Evolutionary conservation across 2,888 invertebrate genomes (phyloP), one percentile per base, ranked within the genome.

Genomic region (Scrobipalpa costella): DNA sequence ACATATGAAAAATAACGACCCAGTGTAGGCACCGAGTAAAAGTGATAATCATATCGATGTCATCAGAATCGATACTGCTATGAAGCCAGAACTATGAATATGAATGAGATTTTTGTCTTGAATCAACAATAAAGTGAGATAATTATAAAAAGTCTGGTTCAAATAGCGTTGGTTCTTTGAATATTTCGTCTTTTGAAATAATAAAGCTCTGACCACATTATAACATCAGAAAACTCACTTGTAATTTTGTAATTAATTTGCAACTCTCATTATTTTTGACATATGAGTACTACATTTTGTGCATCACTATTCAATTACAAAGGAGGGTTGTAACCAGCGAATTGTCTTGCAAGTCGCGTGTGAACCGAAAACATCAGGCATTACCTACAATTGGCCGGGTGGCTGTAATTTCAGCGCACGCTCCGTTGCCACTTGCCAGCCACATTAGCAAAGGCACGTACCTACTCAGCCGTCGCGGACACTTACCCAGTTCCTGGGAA

Each of bases 31-130:
- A 19, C 34, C 61, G 34, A 38, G 49, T 71, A 70, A 62, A 64
- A 70, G 52, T 66, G 66, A 66, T 69, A 69, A 69, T 68, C 74
- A 73, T 73, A 52, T 61, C 75, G 70, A 74, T 71, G 67, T 71
- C 68, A 76, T 77, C 76, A 75, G 70, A 76, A 75, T 76, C 73
- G 67, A 72, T 73, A 71, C 69, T 27, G 34, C 15, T 55, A 15
- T 13, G 55, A 15, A n/a, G 33, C 55, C n/a, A 66, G 58, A 49
- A 49, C 67, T 64, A 70, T 68, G 68, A 67, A 68, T 69, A 69
- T 58, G 61, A 67, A 69, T 69, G 66, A 62, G 64, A 21, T 27
- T 40, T 34, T 59, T 61, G 19, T 61, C 21, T 52, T 38, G 52
- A 52, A 49, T 60, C 33, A 47, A 60, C 60, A 60, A 60, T 49